Conservation (phyloP, 92 coral and sea anemone species). For the Isaurus tuberculatus region DNA sequence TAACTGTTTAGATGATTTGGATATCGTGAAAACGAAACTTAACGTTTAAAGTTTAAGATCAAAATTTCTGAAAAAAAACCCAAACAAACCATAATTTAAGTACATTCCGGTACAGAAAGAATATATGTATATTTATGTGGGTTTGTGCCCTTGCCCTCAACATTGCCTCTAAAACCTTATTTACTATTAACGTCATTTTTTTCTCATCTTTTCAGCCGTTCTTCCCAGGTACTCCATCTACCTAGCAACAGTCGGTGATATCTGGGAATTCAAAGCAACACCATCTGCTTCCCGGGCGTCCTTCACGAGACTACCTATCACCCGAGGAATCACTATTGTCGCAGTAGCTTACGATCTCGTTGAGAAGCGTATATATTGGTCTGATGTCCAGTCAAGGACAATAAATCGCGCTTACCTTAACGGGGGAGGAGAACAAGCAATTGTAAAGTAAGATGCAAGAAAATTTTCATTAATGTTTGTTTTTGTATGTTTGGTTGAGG, state of each 20-base stretch:
- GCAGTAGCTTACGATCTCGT: slow-evolving; percentile 81
- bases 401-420: slow-evolving; percentile 81
- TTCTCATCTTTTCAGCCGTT: slow-evolving; percentile 54
- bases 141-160: too few species aligned
- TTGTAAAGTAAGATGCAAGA: slow-evolving; percentile 54
- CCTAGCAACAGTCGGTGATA: slow-evolving; percentile 63
- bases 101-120: too few species aligned
- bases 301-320: slow-evolving; percentile 73
- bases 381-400: slow-evolving; percentile 63
- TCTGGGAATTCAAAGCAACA: slow-evolving; percentile 80
- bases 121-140: too few species aligned
- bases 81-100: too few species aligned
- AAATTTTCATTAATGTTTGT: too few species aligned
- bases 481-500: background rate
- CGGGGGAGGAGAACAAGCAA: slow-evolving; percentile 70
- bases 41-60: too few species aligned
- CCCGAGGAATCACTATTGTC: slow-evolving; percentile 68
- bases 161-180: too few species aligned
- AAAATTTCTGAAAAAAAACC: too few species aligned
- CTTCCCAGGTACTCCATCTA: slow-evolving; percentile 75
- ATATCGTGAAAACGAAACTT: too few species aligned
- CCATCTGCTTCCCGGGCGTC: slow-evolving; percentile 61
- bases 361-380: slow-evolving; percentile 90
- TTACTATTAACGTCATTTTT: background rate
- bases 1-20: too few species aligned